Evolutionary conservation across 1,140 invertebrate genomes (phyloP).

Genomic region (Lerema accius): DNA sequence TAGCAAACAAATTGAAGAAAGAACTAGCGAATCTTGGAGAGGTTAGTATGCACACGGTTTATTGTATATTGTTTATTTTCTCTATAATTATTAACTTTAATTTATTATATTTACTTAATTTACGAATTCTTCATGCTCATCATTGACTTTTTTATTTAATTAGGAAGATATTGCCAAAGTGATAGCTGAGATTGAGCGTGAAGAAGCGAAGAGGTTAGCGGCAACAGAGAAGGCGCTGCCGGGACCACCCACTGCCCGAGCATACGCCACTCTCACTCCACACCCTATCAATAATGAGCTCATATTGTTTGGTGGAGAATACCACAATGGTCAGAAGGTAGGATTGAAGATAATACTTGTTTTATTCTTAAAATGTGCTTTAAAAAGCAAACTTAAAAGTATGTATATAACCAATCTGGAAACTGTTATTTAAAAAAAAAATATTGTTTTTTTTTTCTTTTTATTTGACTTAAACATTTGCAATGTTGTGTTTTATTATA

Average conservation of each 20-base stretch:
- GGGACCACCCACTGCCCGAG: slow-evolving; percentile 87
- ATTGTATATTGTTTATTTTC: neutral
- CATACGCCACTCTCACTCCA: slow-evolving; percentile 90
- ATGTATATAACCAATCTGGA: no score
- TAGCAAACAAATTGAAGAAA: slow-evolving; percentile 92
- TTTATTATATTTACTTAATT: no score
- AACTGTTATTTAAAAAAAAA: no score
- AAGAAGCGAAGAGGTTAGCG: slow-evolving; percentile 88
- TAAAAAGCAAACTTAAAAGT: no score
- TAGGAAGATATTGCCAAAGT: slow-evolving; percentile 95
- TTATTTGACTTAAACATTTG: no score
- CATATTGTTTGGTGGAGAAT: slow-evolving; percentile 96
- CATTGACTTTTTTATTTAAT: neutral
- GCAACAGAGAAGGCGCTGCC: slow-evolving; percentile 88
- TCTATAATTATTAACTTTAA: neutral
- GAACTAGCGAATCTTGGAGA: slow-evolving; percentile 92
- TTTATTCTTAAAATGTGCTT: no score
- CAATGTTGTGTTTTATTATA: no score
- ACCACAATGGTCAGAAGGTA: slow-evolving; percentile 94
- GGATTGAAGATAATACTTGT: no score
- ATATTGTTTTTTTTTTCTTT: no score
- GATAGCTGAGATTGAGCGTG: slow-evolving; percentile 90
- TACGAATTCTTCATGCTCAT: no score
- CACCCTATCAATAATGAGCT: slow-evolving; percentile 94
- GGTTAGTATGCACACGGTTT: slow-evolving; percentile 82